A percentile compares a stretch with the other conserved stretches of the same genome.
Conservation (phyloP, 2,888 invertebrate species). For the Sesia apiformis region DNA sequence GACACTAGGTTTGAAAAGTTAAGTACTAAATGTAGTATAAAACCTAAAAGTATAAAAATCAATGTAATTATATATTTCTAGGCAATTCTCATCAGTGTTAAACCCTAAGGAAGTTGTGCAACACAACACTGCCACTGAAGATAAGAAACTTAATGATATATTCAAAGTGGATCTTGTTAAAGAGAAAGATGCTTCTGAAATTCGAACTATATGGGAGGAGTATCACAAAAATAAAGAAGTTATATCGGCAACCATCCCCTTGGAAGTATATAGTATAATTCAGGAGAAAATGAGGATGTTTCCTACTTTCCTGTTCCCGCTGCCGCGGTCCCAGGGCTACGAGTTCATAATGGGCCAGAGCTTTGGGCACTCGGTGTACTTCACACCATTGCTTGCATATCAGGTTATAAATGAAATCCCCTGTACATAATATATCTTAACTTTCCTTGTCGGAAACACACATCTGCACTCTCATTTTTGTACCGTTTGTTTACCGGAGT, state of each 20-base stretch:
- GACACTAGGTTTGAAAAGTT: conserved; percentile 39
- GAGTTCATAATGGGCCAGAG: conserved; percentile 90
- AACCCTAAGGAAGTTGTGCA: conserved; percentile 74
- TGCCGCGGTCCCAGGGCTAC: conserved; percentile 88
- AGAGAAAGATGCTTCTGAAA: conserved; percentile 81
- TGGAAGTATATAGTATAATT: conserved; percentile 74
- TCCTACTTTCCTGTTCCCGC: conserved; percentile 84
- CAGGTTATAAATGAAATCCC: conserved; percentile 70
- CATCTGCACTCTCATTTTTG: too few relatives aligned
- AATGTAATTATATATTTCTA: conserved; percentile 24
- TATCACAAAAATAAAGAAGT: conserved; percentile 86
- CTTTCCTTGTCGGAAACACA: too few relatives aligned
- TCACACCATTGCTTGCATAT: conserved; percentile 88
- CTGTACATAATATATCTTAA: too few relatives aligned
- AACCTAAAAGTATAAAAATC: neutral
- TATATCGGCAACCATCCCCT: conserved; percentile 82
- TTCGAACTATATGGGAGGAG: conserved; percentile 84
- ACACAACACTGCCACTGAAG: conserved; percentile 18
- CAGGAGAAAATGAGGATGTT: conserved; percentile 72
- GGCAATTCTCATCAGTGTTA: conserved; percentile 77
- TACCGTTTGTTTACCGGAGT: too few relatives aligned
- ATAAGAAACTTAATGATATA: conserved; percentile 77
- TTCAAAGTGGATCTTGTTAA: conserved; percentile 85
- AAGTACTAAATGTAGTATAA: neutral
- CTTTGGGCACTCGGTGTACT: conserved; percentile 82